Conservation (phyloP, 2,113 vertebrate species). For the Dipodomys spectabilis region DNA sequence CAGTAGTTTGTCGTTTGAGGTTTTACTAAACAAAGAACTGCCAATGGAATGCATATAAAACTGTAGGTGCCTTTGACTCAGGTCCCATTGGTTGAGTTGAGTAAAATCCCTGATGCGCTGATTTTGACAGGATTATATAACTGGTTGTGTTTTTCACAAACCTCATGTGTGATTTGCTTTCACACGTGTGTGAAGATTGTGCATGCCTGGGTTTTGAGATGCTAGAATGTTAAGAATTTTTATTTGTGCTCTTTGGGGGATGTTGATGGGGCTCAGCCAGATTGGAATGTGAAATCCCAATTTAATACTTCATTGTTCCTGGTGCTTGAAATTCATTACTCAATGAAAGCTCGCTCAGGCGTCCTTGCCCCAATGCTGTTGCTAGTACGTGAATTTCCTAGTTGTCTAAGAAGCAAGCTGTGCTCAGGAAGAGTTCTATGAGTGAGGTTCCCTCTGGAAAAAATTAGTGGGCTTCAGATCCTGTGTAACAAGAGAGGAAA, state of each 20-base stretch:
- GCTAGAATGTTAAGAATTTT: background rate
- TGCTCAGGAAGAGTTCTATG: conserved; percentile 32
- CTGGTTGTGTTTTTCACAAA: background rate
- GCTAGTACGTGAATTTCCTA: background rate
- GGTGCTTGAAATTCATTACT: background rate
- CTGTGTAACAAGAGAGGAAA: conserved; percentile 64
- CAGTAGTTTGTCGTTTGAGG: background rate
- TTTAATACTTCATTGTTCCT: background rate
- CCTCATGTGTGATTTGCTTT: background rate
- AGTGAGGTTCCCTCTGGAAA: conserved; percentile 55
- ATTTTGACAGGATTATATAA: conserved; percentile 12
- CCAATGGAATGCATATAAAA: background rate
- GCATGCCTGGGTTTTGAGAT: background rate
- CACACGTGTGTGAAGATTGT: background rate
- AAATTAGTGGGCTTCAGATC: conserved; percentile 65
- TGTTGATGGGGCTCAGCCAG: background rate
- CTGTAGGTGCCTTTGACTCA: conserved; percentile 8
- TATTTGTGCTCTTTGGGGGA: background rate
- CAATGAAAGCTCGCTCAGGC: background rate
- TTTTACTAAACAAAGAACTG: conserved; percentile 18
- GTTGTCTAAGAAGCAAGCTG: conserved; percentile 32
- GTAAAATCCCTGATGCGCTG: conserved; percentile 36
- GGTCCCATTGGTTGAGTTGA: background rate
- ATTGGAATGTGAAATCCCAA: background rate
- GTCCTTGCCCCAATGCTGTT: background rate